Evolutionary conservation across 2,797 vertebrate species (phyloP).

Genomic region (Silurus lanzhouensis): DNA sequence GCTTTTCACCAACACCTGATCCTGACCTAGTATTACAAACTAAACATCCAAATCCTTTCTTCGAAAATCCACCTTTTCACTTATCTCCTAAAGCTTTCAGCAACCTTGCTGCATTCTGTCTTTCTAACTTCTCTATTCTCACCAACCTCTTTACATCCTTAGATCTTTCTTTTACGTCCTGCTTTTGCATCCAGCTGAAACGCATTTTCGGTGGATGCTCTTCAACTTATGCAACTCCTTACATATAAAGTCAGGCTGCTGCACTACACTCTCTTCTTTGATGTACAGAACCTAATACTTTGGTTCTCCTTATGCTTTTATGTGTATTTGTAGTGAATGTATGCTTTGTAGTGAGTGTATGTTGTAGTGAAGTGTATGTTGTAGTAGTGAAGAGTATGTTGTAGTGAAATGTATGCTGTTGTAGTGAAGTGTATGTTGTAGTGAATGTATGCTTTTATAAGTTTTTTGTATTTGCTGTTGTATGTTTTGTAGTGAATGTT

Average conservation of each 20-base stretch:
- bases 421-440: too few relatives aligned
- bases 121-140: background rate
- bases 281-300: background rate
- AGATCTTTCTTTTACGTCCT: background rate
- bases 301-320: too few relatives aligned
- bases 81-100: background rate
- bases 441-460: too few relatives aligned
- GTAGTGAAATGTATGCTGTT: too few relatives aligned
- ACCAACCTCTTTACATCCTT: background rate
- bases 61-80: background rate
- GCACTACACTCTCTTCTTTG: background rate
- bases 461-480: too few relatives aligned
- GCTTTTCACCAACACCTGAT: background rate
- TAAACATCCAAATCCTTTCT: background rate
- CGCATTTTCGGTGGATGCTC: background rate
- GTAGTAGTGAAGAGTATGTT: too few relatives aligned
- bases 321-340: too few relatives aligned
- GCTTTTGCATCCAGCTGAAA: background rate
- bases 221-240: background rate
- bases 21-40: background rate
- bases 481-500: too few relatives aligned
- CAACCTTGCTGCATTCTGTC: background rate
- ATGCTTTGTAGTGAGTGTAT: too few relatives aligned
- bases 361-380: too few relatives aligned
- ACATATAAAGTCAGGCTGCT: background rate